phyloP scores from a whole-genome alignment of 2,888 invertebrate genomes.

The Boloria selene region DNA sequence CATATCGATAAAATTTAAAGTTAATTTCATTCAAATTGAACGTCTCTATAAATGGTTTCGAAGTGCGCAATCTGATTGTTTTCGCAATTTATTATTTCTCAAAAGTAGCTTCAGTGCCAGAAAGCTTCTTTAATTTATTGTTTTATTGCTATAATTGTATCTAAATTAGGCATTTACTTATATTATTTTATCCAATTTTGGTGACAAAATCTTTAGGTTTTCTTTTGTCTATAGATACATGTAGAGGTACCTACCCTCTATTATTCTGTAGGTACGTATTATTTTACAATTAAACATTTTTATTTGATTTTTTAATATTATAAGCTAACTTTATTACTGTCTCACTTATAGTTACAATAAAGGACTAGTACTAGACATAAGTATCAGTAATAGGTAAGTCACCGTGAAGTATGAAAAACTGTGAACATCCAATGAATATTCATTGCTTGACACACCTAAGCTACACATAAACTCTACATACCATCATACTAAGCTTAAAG shows the following conservation, averaged over 20 bases:
- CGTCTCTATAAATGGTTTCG: not conserved
- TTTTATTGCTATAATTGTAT: conserved; percentile 14
- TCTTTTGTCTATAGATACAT: too few species aligned
- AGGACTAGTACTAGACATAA: too few species aligned
- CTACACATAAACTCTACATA: not conserved
- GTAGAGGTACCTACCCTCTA: not conserved
- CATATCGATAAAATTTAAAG: conserved; percentile 2
- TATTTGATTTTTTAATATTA: not conserved
- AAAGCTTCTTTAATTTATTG: conserved; percentile 8
- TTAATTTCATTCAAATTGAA: conserved; percentile 11
- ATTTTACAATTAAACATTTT: not conserved
- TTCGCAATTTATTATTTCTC: conserved; percentile 14
- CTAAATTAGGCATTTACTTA: not conserved
- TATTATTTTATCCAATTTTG: not conserved
- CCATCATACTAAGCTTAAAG: not conserved
- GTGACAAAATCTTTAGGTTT: not conserved
- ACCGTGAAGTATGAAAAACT: too few species aligned
- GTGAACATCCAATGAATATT: too few species aligned
- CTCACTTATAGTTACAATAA: too few species aligned
- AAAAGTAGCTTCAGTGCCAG: conserved; percentile 14
- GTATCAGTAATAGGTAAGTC: too few species aligned
- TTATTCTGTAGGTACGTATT: not conserved
- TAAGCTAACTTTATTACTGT: too few species aligned
- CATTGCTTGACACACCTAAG: too few species aligned
- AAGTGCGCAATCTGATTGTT: conserved; percentile 8